These are phyloP conservation scores for Fregata magnificens DNA, from an alignment of 2,113 vertebrate genomes.

Conservation along the genomic window DNA sequence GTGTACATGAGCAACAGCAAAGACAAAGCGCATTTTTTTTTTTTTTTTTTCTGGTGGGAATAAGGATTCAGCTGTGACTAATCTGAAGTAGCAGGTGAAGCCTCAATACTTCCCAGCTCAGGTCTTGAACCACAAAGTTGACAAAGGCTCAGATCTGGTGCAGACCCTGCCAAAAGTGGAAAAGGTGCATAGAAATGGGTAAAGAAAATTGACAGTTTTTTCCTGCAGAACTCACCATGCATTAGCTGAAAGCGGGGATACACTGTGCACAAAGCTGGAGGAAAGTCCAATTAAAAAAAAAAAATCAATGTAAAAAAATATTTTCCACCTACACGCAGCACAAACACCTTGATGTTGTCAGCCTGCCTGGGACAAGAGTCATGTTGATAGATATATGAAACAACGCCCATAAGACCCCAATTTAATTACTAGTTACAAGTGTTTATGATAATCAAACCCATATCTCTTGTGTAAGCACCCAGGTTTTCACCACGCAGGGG, in stretches of 20 bases:
- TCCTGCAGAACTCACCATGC: background rate
- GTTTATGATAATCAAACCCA: background rate
- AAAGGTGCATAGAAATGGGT: background rate
- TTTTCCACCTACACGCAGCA: background rate
- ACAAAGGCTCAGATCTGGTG: background rate
- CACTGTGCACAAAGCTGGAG: background rate
- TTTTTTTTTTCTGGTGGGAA: background rate
- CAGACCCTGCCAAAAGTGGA: background rate
- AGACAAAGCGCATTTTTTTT: background rate
- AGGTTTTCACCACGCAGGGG: background rate
- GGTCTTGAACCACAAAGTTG: background rate
- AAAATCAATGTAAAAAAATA: background rate
- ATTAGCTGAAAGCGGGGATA: background rate
- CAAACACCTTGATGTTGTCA: background rate
- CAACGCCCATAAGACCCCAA: background rate
- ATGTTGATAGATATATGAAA: background rate
- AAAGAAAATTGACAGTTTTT: background rate
- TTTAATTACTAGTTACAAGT: constrained; percentile 32
- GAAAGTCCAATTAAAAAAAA: background rate
- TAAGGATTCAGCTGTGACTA: background rate
- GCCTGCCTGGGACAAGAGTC: background rate
- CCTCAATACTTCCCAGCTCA: background rate
- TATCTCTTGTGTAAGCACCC: background rate
- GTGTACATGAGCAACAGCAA: background rate
- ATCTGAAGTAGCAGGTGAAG: background rate